Conservation (phyloP, 2,113 vertebrate genomes). For the Neotoma lepida region DNA sequence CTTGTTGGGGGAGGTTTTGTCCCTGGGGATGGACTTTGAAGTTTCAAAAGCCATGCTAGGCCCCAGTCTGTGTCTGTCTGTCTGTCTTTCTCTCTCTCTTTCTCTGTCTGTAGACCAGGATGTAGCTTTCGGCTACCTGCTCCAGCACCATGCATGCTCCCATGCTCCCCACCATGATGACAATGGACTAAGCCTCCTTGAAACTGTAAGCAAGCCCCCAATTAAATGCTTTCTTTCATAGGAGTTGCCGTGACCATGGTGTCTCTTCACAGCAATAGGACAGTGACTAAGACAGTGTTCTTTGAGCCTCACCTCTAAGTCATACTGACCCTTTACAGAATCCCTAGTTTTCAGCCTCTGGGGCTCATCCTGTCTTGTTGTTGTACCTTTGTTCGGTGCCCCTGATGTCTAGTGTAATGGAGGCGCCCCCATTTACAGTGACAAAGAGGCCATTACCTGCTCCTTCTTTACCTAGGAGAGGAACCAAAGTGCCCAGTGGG, state of each 20-base stretch:
- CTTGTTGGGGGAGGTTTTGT: neutral
- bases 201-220: neutral
- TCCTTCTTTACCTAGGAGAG: neutral
- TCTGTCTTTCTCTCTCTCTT: neutral
- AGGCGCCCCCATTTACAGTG: fast-evolving
- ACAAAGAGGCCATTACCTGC: neutral
- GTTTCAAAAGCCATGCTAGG: neutral
- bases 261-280: neutral
- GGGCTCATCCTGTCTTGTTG: neutral
- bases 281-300: neutral
- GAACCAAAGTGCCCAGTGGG: no score
- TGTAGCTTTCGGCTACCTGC: neutral
- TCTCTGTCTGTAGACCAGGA: neutral
- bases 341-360: neutral
- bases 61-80: no score
- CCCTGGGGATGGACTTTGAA: neutral
- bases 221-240: neutral
- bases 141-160: neutral
- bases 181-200: neutral
- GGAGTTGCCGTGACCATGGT: neutral
- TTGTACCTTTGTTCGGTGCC: neutral
- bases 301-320: neutral
- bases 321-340: neutral
- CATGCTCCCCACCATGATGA: neutral
- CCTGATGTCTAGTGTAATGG: neutral